A percentile compares a stretch with the other conserved stretches of the same genome.
These are phyloP conservation scores for Drosophila littoralis DNA, from an alignment of 1,140 invertebrate species.

Conservation along the genomic window DNA sequence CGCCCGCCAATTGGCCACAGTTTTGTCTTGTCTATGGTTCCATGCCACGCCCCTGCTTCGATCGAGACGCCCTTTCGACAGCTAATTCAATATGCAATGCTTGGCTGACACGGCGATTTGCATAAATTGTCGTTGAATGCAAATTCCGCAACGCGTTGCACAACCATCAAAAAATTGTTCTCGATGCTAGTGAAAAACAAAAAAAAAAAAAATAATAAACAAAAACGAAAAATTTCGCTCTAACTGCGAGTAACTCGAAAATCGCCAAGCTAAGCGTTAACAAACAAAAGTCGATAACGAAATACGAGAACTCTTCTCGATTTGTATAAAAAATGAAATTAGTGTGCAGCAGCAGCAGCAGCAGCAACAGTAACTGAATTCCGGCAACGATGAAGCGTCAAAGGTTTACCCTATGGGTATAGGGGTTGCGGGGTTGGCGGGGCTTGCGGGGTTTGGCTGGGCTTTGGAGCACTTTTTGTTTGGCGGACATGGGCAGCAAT, in stretches of 20 bases:
- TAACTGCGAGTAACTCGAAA: slow-evolving; percentile 45
- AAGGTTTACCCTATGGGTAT: slow-evolving; percentile 33
- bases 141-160: slow-evolving; percentile 58
- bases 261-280: slow-evolving; percentile 79
- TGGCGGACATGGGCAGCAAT: slow-evolving; percentile 52
- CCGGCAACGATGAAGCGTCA: slow-evolving; percentile 56
- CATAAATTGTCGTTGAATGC: slow-evolving; percentile 81
- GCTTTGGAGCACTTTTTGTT: slow-evolving; percentile 6
- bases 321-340: slow-evolving; percentile 80
- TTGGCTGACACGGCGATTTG: slow-evolving; percentile 67
- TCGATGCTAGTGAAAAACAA: slow-evolving; percentile 42
- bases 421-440: background rate
- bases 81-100: slow-evolving; percentile 45
- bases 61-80: background rate
- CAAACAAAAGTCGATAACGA: slow-evolving; percentile 81
- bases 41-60: background rate
- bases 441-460: background rate
- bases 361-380: slow-evolving; percentile 67
- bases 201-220: slow-evolving; percentile 17
- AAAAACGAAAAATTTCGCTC: background rate
- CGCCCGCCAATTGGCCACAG: slow-evolving; percentile 62
- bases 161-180: slow-evolving; percentile 67
- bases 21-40: slow-evolving; percentile 61
- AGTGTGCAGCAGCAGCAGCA: slow-evolving; percentile 55
- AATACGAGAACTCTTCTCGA: slow-evolving; percentile 66